phyloP scores from a whole-genome alignment of 2,888 invertebrate species.

The Hypselothyrea guttata region DNA sequence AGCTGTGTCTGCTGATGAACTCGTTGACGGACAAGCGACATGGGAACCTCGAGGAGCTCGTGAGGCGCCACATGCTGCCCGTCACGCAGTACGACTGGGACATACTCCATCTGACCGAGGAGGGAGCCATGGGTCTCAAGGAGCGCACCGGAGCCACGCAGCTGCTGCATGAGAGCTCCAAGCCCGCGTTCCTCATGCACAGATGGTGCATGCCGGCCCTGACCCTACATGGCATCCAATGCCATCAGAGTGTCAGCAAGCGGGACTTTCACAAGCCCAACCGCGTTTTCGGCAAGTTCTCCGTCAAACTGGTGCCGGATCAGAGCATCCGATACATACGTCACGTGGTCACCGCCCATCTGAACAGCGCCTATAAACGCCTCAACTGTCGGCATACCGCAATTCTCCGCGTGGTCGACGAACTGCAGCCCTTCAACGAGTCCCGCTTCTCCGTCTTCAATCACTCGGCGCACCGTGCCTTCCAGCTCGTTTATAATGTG shows the following conservation, averaged over 20 bases:
- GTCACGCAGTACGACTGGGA: slow-evolving; percentile 48
- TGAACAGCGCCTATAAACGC: slow-evolving; percentile 20
- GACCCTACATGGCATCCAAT: slow-evolving; percentile 26
- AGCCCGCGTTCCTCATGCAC: slow-evolving; percentile 35
- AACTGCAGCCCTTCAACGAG: slow-evolving; percentile 31
- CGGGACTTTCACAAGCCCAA: slow-evolving; percentile 10
- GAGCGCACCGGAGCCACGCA: neutral
- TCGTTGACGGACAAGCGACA: slow-evolving; percentile 13
- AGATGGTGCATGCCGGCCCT: slow-evolving; percentile 43
- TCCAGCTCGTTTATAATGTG: slow-evolving; percentile 7
- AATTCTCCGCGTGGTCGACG: slow-evolving; percentile 22
- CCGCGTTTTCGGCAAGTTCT: slow-evolving; percentile 19
- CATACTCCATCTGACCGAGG: slow-evolving; percentile 28
- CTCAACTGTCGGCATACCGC: slow-evolving; percentile 27
- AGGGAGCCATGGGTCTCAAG: slow-evolving; percentile 36
- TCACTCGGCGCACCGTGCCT: slow-evolving; percentile 22
- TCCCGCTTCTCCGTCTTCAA: slow-evolving; percentile 2
- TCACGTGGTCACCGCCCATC: slow-evolving; percentile 15
- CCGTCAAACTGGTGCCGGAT: slow-evolving; percentile 45
- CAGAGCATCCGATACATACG: slow-evolving; percentile 29
- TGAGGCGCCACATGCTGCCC: slow-evolving; percentile 37
- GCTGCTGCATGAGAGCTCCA: slow-evolving; percentile 32
- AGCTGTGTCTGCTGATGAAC: slow-evolving; percentile 40
- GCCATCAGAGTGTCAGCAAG: neutral
- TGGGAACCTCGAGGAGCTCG: slow-evolving; percentile 5